Conservation (phyloP, 2,797 vertebrate genomes). For the Typhlichthys subterraneus region DNA sequence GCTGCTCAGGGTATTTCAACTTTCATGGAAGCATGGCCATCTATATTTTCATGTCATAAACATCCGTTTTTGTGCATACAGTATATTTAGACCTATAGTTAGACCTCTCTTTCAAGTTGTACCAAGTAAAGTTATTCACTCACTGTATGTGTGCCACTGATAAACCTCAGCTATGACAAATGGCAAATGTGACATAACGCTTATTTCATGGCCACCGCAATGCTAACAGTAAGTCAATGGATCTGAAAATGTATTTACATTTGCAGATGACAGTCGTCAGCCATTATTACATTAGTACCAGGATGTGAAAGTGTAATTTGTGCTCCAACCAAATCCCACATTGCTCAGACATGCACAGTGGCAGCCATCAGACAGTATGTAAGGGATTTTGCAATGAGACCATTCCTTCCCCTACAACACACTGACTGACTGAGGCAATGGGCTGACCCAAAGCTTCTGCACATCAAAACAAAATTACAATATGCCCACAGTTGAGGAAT, state of each 20-base stretch:
- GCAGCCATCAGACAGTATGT: constrained; percentile 43
- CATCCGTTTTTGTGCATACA: too few relatives aligned
- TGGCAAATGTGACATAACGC: constrained; percentile 64
- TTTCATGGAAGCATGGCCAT: too few relatives aligned
- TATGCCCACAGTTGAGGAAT: constrained; percentile 71
- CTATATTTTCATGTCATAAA: too few relatives aligned
- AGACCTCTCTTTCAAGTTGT: constrained; percentile 18
- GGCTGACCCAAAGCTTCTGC: constrained; percentile 68
- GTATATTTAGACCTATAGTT: constrained; percentile 14
- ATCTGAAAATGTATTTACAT: constrained; percentile 72
- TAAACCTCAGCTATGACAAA: constrained; percentile 69
- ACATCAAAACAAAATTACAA: constrained; percentile 78
- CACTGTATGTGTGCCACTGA: constrained; percentile 42
- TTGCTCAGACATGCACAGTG: constrained; percentile 68
- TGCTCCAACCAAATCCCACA: constrained; percentile 64
- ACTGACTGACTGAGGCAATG: constrained; percentile 60
- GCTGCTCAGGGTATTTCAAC: too few relatives aligned
- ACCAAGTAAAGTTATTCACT: constrained; percentile 33
- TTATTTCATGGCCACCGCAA: constrained; percentile 61
- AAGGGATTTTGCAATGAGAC: constrained; percentile 57
- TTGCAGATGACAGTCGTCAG: constrained; percentile 66
- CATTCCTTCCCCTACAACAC: constrained; percentile 56
- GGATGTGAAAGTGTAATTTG: constrained; percentile 61
- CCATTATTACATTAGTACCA: constrained; percentile 54
- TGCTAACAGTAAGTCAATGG: constrained; percentile 60